Base-by-base conservation (phyloP, 1,140 invertebrate species). In the Notospermus geniculatus region DNA sequence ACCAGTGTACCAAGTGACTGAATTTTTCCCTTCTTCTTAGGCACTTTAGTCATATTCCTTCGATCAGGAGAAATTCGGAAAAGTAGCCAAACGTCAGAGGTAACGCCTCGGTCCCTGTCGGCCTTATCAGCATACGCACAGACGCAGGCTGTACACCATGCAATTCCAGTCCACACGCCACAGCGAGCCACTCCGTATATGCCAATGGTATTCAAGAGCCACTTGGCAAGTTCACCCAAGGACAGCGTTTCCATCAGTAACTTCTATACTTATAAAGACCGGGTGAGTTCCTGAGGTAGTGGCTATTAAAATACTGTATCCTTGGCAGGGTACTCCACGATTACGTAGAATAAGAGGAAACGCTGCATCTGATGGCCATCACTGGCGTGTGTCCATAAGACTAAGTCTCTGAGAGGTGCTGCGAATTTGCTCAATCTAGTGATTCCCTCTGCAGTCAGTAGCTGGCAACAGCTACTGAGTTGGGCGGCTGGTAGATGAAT, bases 21-120 rank as follows among this genome's bases (percentile, higher is more conserved):
- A 36, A 36, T 53, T 13, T 22, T 55, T 29, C 30, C 19, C 58
- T 52, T 22, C 55, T 39, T 27, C 52, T 56, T 67, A 75, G 73
- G 74, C 27, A 59, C 60, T 41, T 62, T 77, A 25, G 71, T 75
- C 19, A 62, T 90, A 62, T 97, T 96, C 79, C 90, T 90, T 50
- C 86, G 92, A 61, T 88, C 90, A 0, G 84, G 88, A 13, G 89
- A 89, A 69, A 83, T 88, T 1, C 87, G 89, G 67, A 85, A 90
- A 67, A 78, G 89, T 9, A 86, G 70, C 86, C 2, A 80, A 86
- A 59, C 89, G 87, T 36, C 64, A 41, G 75, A 82, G 50, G 66
- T 74, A 2, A 95, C 92, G 9, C 92, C 92, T 0, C 79, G 90
- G 63, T 89, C 90, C 13, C 71, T 93, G 2, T 91, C 89, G 5